Percentiles rank a stretch among this genome's conserved stretches.
These are phyloP conservation scores for Solea solea DNA, from an alignment of 2,113 vertebrate species.

Conservation along the genomic window DNA sequence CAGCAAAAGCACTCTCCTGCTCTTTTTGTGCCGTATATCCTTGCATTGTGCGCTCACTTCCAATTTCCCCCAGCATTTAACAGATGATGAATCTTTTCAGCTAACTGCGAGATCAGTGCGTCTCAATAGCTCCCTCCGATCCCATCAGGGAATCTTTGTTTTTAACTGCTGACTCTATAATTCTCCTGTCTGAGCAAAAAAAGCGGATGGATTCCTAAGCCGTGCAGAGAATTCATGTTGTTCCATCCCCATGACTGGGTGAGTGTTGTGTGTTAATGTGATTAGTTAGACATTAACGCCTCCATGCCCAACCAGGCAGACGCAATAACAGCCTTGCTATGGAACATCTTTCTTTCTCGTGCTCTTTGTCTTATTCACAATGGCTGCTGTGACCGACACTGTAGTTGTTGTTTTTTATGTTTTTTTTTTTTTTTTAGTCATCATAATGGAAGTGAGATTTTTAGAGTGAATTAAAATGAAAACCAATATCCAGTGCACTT, in stretches of 20 bases:
- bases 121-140: slow-evolving; percentile 67
- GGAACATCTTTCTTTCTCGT: slow-evolving; percentile 48
- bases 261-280: slow-evolving; percentile 75
- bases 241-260: slow-evolving; percentile 72
- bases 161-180: slow-evolving; percentile 71
- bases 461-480: slow-evolving; percentile 3
- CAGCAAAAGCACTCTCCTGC: slow-evolving; percentile 49
- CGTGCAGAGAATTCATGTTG: slow-evolving; percentile 63
- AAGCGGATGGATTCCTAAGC: slow-evolving; percentile 67
- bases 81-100: slow-evolving; percentile 68
- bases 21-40: slow-evolving; percentile 40
- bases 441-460: background rate
- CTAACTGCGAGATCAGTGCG: slow-evolving; percentile 61
- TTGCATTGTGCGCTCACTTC: slow-evolving; percentile 59
- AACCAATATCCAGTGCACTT: background rate
- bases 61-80: slow-evolving; percentile 68
- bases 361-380: slow-evolving; percentile 36
- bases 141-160: slow-evolving; percentile 77
- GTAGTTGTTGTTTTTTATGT: slow-evolving; percentile 14
- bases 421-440: background rate
- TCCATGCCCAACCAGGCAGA: slow-evolving; percentile 69
- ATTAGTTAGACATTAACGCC: slow-evolving; percentile 79
- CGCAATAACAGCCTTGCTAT: slow-evolving; percentile 53
- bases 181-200: slow-evolving; percentile 69
- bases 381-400: slow-evolving; percentile 20